These are phyloP conservation scores for Vanessa tameamea DNA, from an alignment of 1,140 invertebrate genomes.

Conservation along the genomic window DNA sequence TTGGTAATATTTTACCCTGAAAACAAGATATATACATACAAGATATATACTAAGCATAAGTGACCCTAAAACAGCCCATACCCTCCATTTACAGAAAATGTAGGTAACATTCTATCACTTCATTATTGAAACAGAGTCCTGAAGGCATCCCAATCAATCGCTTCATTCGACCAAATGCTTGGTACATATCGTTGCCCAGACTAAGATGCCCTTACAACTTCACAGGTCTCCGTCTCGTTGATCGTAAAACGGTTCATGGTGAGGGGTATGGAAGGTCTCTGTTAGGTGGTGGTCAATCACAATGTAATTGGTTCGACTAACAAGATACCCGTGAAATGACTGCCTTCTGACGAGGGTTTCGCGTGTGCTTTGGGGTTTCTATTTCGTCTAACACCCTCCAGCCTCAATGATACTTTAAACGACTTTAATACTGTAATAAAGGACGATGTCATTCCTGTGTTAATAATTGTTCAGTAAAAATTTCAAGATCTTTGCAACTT, in stretches of 20 bases:
- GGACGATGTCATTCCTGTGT: too few species aligned
- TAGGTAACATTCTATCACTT: constrained; percentile 46
- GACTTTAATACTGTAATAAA: neutral
- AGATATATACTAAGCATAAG: too few species aligned
- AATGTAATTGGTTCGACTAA: constrained; percentile 69
- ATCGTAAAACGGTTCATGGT: neutral
- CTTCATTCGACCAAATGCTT: constrained; percentile 66
- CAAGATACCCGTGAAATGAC: constrained; percentile 76
- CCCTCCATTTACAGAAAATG: constrained; percentile 12
- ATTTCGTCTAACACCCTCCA: constrained; percentile 56
- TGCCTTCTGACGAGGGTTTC: constrained; percentile 68
- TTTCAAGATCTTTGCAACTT: neutral
- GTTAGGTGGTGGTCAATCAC: constrained; percentile 63
- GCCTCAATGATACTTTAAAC: constrained; percentile 37
- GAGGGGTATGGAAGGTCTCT: constrained; percentile 34
- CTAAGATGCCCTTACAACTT: constrained; percentile 40
- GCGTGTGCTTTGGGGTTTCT: constrained; percentile 53
- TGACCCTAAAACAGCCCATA: neutral
- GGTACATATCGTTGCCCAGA: constrained; percentile 50
- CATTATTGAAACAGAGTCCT: constrained; percentile 66
- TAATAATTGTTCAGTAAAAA: too few species aligned
- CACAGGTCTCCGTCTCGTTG: constrained; percentile 14
- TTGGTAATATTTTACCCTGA: neutral
- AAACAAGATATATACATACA: neutral
- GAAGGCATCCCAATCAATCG: constrained; percentile 64